These are phyloP conservation scores for Urocolius indicus DNA, from an alignment of 2,113 vertebrate species.

Conservation along the genomic window DNA sequence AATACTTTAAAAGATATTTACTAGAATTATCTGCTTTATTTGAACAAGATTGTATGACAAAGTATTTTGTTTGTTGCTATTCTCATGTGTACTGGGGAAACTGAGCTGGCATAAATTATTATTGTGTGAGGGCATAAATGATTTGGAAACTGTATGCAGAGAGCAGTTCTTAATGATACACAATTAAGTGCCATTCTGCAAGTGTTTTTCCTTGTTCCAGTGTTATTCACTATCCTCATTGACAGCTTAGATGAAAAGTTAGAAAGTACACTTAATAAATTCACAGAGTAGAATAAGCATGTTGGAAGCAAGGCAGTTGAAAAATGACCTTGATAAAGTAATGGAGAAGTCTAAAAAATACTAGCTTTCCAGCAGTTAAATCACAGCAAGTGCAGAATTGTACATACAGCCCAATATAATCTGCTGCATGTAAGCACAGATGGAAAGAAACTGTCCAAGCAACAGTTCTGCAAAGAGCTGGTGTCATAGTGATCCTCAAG, in stretches of 20 bases:
- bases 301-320: neutral
- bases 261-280: neutral
- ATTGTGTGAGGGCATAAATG: neutral
- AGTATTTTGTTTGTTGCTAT: conserved; percentile 1
- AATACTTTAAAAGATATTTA: neutral
- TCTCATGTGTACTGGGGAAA: neutral
- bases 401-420: neutral
- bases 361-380: neutral
- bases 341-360: neutral
- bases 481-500: neutral
- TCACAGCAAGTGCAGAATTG: neutral
- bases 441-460: neutral
- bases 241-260: neutral
- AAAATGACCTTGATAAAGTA: neutral
- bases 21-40: neutral
- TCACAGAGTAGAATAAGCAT: neutral
- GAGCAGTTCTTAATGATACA: neutral
- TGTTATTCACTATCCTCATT: neutral
- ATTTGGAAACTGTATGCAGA: neutral
- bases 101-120: neutral
- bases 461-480: neutral
- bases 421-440: neutral
- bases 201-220: neutral
- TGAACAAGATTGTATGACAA: neutral
- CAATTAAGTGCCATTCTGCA: neutral